These are phyloP conservation scores for Alexandromys fortis DNA, from an alignment of 2,113 vertebrate genomes.

Conservation along the genomic window DNA sequence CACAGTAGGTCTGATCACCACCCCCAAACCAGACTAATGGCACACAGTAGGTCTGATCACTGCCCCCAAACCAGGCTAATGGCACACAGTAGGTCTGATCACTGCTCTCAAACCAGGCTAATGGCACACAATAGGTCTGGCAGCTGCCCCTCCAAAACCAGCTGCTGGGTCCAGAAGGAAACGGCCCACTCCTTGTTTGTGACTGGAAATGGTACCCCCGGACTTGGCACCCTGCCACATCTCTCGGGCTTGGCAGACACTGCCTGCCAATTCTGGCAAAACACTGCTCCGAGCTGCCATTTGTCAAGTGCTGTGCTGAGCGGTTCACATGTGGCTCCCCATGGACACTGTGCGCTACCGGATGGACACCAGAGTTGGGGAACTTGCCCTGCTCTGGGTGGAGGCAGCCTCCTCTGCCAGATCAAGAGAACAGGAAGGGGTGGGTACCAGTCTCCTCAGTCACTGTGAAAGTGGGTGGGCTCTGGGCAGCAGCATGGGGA, in stretches of 20 bases:
- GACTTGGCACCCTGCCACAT: slow-evolving; percentile 32
- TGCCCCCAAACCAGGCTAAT: not conserved
- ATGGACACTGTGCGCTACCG: not conserved
- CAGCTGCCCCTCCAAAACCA: not conserved
- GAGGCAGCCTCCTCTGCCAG: not conserved
- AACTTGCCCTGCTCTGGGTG: not conserved
- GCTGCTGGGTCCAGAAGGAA: slow-evolving; percentile 62
- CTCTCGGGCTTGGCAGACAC: slow-evolving; percentile 63
- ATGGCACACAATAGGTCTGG: not conserved
- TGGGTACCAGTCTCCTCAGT: accelerated
- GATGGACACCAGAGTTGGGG: not conserved
- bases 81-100: not conserved
- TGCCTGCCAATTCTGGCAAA: slow-evolving; percentile 45
- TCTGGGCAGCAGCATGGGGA: not conserved
- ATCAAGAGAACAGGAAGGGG: not conserved
- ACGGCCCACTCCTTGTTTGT: slow-evolving; percentile 60
- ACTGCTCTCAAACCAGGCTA: not conserved
- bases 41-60: not conserved
- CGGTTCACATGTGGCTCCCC: not conserved
- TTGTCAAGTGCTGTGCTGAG: not conserved
- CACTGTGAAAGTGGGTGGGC: accelerated
- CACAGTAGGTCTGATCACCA: not conserved
- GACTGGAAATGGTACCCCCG: slow-evolving; percentile 77
- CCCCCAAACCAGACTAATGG: not conserved
- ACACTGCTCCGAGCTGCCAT: not conserved